Evolutionary conservation across 92 coral and sea anemone genomes (phyloP).

Genomic region (Heteractis magnifica): DNA sequence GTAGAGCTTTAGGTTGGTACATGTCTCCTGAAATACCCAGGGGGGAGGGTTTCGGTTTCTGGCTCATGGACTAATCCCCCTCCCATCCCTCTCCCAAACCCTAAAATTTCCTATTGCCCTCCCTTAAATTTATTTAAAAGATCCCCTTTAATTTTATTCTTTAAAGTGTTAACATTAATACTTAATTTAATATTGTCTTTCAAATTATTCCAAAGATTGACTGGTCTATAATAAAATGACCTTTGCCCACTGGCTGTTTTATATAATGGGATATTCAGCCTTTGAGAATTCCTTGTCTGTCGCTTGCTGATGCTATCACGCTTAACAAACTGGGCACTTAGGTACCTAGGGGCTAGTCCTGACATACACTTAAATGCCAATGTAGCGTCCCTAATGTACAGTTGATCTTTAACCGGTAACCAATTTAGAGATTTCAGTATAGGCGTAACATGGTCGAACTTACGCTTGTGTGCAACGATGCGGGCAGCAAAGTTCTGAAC

Average conservation of each 20-base stretch:
- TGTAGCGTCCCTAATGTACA: conserved; percentile 35
- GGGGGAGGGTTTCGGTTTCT: conserved; percentile 27
- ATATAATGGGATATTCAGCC: conserved; percentile 46
- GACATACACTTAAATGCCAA: conserved; percentile 56
- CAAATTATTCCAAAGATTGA: conserved; percentile 36
- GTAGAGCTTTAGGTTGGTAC: conserved; percentile 10
- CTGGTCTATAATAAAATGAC: conserved; percentile 43
- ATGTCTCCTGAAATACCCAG: conserved; percentile 20
- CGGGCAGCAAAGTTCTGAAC: conserved; percentile 59
- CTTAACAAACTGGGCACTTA: conserved; percentile 39
- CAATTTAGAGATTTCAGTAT: conserved; percentile 36
- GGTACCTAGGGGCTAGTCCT: conserved; percentile 44
- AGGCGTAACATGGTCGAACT: conserved; percentile 58
- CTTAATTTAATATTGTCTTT: conserved; percentile 10
- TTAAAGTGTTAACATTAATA: neutral
- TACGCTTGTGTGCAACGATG: conserved; percentile 42
- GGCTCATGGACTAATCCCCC: conserved; percentile 18
- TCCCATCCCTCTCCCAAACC: no score
- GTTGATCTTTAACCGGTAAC: conserved; percentile 47
- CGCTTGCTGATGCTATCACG: conserved; percentile 27
- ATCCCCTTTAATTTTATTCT: neutral
- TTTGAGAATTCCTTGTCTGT: conserved; percentile 41
- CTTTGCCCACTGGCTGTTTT: conserved; percentile 43
- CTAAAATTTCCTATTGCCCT: no score
- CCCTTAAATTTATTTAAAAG: no score